A percentile compares a stretch with the other conserved stretches of the same genome.
Conservation (phyloP, 2,113 vertebrate species). For the Spermophilus dauricus region DNA sequence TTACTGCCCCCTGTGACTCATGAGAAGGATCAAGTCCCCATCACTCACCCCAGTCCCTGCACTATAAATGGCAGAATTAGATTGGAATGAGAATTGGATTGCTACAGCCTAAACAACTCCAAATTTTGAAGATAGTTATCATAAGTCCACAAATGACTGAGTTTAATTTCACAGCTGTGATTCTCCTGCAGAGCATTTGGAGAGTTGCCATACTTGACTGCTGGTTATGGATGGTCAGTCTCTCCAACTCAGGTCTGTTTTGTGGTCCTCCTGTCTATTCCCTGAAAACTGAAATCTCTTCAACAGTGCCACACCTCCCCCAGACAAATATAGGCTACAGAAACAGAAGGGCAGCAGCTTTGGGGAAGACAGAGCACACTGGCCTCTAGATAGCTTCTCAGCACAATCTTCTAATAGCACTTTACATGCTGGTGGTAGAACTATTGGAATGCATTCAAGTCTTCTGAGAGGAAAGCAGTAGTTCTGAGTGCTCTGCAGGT, state of each 20-base stretch:
- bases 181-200: neutral
- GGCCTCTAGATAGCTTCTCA: neutral
- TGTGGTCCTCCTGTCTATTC: neutral
- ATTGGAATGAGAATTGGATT: neutral
- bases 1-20: neutral
- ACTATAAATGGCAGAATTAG: neutral
- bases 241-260: neutral
- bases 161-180: neutral
- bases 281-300: neutral
- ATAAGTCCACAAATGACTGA: neutral
- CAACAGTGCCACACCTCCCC: neutral
- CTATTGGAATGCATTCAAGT: accelerated
- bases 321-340: neutral
- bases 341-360: neutral
- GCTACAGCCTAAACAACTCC: neutral
- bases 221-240: neutral
- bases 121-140: neutral
- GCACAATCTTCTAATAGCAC: neutral
- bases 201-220: neutral
- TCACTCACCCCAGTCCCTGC: accelerated
- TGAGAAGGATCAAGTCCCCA: neutral
- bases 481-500: neutral
- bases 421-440: neutral
- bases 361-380: neutral
- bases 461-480: neutral